A percentile compares a stretch with the other conserved stretches of the same genome.
Conservation (phyloP, 2,113 vertebrate species). For the Mobula hypostoma region DNA sequence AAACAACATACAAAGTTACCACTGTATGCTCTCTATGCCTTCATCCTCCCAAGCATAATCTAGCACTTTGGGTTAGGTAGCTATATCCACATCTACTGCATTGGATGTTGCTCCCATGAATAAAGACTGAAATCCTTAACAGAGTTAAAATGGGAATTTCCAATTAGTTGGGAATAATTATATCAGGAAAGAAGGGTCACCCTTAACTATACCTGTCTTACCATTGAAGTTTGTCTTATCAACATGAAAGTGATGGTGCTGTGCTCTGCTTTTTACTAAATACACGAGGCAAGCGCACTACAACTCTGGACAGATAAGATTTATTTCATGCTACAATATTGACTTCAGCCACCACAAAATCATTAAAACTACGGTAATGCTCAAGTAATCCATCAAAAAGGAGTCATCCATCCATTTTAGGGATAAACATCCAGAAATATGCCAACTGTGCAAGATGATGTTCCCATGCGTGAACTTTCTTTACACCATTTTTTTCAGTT, state of each 20-base stretch:
- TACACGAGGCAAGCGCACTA: not conserved
- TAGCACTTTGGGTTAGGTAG: not conserved
- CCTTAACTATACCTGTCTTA: no score
- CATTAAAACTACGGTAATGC: constrained; percentile 8
- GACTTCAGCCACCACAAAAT: constrained; percentile 11
- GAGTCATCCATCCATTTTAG: constrained; percentile 21
- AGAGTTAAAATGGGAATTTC: not conserved
- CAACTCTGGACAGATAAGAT: constrained; percentile 24
- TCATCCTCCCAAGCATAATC: not conserved
- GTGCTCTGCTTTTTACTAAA: not conserved
- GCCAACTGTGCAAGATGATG: not conserved
- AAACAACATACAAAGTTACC: not conserved
- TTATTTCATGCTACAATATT: constrained; percentile 18
- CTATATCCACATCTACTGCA: not conserved
- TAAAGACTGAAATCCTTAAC: not conserved
- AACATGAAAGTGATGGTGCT: not conserved
- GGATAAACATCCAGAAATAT: not conserved
- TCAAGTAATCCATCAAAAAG: not conserved
- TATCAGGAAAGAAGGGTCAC: not conserved
- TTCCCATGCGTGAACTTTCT: not conserved
- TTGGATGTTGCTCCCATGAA: not conserved
- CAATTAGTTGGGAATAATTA: not conserved
- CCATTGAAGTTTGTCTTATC: not conserved
- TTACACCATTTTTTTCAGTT: not conserved
- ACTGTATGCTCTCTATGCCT: not conserved